Conservation (phyloP, 2,113 vertebrate genomes). For the Pluvianellus socialis region DNA sequence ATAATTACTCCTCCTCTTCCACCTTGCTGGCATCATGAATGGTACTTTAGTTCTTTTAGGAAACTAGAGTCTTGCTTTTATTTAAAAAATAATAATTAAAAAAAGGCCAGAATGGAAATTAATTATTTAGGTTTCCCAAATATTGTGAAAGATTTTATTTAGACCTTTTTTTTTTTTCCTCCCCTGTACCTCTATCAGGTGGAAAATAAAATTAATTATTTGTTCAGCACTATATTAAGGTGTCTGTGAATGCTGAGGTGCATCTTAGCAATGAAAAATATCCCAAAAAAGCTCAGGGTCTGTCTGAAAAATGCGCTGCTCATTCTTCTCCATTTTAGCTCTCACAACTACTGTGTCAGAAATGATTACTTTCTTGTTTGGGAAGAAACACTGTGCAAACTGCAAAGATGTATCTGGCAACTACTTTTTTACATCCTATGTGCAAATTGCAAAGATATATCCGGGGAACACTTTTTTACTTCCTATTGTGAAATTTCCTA, state of each 20-base stretch:
- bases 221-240: neutral
- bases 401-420: neutral
- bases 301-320: accelerated
- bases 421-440: neutral
- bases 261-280: neutral
- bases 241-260: neutral
- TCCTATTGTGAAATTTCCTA: neutral
- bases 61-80: neutral
- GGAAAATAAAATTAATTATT: conserved; percentile 33
- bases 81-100: neutral
- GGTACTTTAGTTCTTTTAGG: neutral
- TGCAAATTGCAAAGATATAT: neutral
- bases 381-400: neutral
- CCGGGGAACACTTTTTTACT: neutral
- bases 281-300: neutral
- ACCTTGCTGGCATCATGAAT: neutral
- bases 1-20: neutral
- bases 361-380: neutral
- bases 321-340: neutral
- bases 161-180: neutral
- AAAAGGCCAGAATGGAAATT: neutral
- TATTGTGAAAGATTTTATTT: conserved; percentile 19
- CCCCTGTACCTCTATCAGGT: accelerated
- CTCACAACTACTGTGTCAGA: neutral
- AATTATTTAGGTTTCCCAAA: conserved; percentile 52